Percentiles rank a stretch among this genome's conserved stretches.
These are phyloP conservation scores for Microplitis manilae DNA, from an alignment of 2,888 invertebrate species.

Conservation along the genomic window DNA sequence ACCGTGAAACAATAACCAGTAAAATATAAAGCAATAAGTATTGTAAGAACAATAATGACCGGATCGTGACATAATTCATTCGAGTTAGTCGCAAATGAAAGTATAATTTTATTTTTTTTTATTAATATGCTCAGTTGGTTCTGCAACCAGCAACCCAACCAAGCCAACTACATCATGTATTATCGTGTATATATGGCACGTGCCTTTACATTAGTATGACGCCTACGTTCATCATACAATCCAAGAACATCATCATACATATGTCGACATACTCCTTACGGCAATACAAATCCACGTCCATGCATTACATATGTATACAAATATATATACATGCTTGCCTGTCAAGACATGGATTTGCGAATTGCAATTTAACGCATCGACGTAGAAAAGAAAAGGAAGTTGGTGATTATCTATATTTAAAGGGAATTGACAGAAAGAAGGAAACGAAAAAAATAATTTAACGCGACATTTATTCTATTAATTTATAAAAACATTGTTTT, in stretches of 20 bases:
- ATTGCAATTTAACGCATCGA: constrained; percentile 61
- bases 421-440: constrained; percentile 20
- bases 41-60: constrained; percentile 38
- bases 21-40: constrained; percentile 19
- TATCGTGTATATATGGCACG: constrained; percentile 55
- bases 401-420: constrained; percentile 45
- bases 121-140: constrained; percentile 37
- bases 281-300: constrained; percentile 32
- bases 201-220: constrained; percentile 55
- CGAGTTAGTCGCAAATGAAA: constrained; percentile 47
- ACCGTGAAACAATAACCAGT: background rate
- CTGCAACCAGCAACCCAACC: background rate
- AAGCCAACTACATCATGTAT: constrained; percentile 25
- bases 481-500: background rate
- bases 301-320: background rate
- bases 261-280: background rate
- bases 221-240: constrained; percentile 60
- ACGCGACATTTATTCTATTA: background rate
- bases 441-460: constrained; percentile 23
- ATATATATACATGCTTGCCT: background rate
- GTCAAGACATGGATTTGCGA: constrained; percentile 66
- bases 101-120: constrained; percentile 40
- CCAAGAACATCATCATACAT: background rate
- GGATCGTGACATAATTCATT: constrained; percentile 50
- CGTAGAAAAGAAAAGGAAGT: constrained; percentile 47